Conservation (phyloP, 1,140 invertebrate genomes). For the Saccostrea echinata region DNA sequence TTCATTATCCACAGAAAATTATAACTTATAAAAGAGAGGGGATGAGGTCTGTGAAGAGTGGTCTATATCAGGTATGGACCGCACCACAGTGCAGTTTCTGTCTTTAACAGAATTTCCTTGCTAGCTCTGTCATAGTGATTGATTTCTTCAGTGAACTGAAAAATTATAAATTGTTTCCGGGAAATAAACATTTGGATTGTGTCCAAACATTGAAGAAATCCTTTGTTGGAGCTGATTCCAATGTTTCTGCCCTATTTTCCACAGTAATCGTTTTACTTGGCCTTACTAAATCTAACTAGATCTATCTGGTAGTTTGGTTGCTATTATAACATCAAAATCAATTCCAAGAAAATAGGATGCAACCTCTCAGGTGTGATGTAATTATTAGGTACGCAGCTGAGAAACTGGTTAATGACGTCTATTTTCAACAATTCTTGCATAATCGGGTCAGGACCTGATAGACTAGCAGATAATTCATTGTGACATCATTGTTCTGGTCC, state of each 20-base stretch:
- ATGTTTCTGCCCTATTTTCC: neutral
- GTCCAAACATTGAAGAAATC: neutral
- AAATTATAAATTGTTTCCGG: neutral
- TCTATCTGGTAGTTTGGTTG: neutral
- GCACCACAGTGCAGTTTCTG: too few species aligned
- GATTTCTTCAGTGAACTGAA: slow-evolving; percentile 5
- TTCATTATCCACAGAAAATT: too few species aligned
- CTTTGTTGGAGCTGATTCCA: neutral
- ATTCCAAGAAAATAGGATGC: neutral
- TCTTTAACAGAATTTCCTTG: neutral
- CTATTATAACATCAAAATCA: neutral
- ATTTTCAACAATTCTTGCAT: neutral
- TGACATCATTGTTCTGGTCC: neutral
- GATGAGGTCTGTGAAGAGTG: too few species aligned
- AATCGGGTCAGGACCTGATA: neutral
- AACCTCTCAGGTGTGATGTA: neutral
- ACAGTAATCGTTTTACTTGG: neutral
- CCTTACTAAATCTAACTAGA: neutral
- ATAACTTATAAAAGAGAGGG: too few species aligned
- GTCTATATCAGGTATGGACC: too few species aligned
- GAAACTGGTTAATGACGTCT: neutral
- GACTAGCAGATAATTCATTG: neutral
- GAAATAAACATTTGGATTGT: neutral
- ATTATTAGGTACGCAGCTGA: neutral
- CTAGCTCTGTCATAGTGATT: too few species aligned